Conservation (phyloP, 1,140 invertebrate species). For the Littorina saxatilis region DNA sequence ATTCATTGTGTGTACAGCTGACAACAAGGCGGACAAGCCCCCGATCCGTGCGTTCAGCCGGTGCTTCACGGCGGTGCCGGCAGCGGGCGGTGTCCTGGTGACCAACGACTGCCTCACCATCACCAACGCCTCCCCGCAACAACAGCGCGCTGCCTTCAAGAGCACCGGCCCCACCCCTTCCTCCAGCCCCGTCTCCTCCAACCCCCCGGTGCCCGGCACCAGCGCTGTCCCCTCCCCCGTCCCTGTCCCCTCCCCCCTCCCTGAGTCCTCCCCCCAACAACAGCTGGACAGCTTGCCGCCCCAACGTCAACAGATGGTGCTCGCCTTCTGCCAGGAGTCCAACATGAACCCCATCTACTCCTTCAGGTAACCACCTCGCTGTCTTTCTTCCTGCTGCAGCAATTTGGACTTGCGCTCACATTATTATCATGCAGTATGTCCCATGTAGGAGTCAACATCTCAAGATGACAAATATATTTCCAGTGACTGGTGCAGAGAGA, state of each 20-base stretch:
- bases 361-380: slow-evolving; percentile 12
- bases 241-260: background rate
- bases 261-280: background rate
- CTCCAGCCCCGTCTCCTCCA: slow-evolving; percentile 68
- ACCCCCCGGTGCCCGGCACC: slow-evolving; percentile 55
- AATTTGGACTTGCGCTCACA: background rate
- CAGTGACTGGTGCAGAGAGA: background rate
- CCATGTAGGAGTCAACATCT: background rate
- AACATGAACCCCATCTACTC: slow-evolving; percentile 32
- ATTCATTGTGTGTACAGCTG: slow-evolving; percentile 40
- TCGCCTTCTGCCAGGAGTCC: slow-evolving; percentile 27
- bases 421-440: background rate
- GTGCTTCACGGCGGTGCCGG: slow-evolving; percentile 88
- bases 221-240: slow-evolving; percentile 42
- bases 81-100: slow-evolving; percentile 84
- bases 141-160: slow-evolving; percentile 80
- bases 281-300: slow-evolving; percentile 17
- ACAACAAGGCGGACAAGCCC: slow-evolving; percentile 77
- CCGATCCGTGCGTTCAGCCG: slow-evolving; percentile 87
- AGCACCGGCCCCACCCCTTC: slow-evolving; percentile 67
- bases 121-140: slow-evolving; percentile 83
- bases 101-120: slow-evolving; percentile 89
- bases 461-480: background rate
- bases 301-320: slow-evolving; percentile 34
- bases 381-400: background rate